These are phyloP conservation scores for Rhopilema esculentum DNA, from an alignment of 30 jellyfish, hydroid and myxozoan genomes.

Conservation along the genomic window DNA sequence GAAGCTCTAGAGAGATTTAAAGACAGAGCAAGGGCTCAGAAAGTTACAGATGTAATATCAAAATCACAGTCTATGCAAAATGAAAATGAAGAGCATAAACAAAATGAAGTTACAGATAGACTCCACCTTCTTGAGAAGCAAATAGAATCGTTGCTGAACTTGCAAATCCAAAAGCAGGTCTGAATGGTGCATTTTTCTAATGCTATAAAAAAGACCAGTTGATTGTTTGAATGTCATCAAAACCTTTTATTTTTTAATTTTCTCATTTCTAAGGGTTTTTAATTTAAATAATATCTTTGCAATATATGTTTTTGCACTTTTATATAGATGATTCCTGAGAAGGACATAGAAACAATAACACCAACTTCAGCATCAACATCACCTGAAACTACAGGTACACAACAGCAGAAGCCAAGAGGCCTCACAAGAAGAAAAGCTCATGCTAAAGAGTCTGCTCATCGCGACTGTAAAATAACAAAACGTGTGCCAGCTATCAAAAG, in stretches of 20 bases:
- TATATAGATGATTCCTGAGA: conserved; percentile 30
- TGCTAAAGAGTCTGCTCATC: not conserved
- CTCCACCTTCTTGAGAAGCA: conserved; percentile 78
- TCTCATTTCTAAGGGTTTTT: too few species aligned
- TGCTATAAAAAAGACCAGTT: too few species aligned
- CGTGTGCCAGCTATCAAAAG: not conserved
- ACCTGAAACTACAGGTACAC: not conserved
- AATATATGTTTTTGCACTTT: not conserved
- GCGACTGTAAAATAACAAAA: not conserved
- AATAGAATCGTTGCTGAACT: conserved; percentile 53
- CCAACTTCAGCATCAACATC: conserved; percentile 20
- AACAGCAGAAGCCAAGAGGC: not conserved
- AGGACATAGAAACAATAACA: conserved; percentile 37
- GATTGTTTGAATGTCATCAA: too few species aligned
- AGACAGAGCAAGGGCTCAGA: not conserved
- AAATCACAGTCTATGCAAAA: not conserved
- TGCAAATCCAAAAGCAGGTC: conserved; percentile 77
- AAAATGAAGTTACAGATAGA: conserved; percentile 47
- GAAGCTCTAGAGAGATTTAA: conserved; percentile 56
- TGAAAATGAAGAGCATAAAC: conserved; percentile 1
- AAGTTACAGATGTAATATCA: too few species aligned
- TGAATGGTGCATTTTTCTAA: too few species aligned
- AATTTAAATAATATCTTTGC: too few species aligned
- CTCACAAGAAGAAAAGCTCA: not conserved
- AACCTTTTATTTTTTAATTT: too few species aligned